Conservation (phyloP, 2,113 vertebrate genomes). For the Phylloscopus trochiloides region DNA sequence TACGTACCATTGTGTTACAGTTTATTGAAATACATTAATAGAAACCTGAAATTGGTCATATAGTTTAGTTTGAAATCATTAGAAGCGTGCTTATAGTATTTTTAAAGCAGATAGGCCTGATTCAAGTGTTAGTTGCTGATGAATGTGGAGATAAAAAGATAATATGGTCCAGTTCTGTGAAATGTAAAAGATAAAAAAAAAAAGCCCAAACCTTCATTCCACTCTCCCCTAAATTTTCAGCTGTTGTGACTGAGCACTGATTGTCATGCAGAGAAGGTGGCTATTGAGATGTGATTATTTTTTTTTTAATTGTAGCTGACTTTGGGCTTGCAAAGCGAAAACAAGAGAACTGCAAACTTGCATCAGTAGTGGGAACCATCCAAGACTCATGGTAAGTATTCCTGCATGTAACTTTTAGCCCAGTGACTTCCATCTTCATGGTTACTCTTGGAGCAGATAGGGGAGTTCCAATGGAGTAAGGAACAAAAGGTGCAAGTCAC, state of each 20-base stretch:
- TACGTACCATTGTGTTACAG: background rate
- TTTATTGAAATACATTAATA: background rate
- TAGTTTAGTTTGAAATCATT: background rate
- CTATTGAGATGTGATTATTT: background rate
- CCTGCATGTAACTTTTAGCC: background rate
- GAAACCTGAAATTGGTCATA: background rate
- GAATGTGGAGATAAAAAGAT: background rate
- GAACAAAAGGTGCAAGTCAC: background rate
- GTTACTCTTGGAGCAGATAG: background rate
- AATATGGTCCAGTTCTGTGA: background rate
- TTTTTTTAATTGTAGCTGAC: conserved; percentile 74
- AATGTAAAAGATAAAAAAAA: background rate
- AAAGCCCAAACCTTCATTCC: background rate
- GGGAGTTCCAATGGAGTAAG: background rate
- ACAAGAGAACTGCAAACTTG: conserved; percentile 87
- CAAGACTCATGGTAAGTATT: conserved; percentile 86
- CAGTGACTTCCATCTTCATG: background rate
- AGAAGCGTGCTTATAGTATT: background rate
- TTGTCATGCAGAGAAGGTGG: background rate
- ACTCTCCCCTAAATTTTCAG: background rate
- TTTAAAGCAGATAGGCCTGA: background rate
- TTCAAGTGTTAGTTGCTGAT: background rate
- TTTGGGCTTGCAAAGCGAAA: conserved; percentile 92
- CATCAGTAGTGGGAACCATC: conserved; percentile 88
- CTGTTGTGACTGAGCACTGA: background rate